Evolutionary conservation across 2,113 vertebrate genomes (phyloP).

Genomic region (Microcebus ravelobensis): DNA sequence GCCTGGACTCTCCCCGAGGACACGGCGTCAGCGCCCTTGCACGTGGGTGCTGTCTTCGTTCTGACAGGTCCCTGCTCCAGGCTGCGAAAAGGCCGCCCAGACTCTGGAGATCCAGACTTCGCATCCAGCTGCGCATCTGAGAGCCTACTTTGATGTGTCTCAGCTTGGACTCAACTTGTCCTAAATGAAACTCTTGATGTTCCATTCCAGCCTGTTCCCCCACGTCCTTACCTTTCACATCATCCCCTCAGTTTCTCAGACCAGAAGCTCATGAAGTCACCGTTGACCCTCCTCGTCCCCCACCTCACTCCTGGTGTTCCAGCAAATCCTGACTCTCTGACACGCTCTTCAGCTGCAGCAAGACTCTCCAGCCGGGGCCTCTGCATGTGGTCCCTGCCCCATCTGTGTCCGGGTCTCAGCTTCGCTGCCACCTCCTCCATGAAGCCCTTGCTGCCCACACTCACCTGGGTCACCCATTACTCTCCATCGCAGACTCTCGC

Average conservation of each 20-base stretch:
- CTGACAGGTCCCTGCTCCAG: not conserved
- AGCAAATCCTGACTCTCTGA: not conserved
- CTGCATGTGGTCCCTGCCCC: too few relatives aligned
- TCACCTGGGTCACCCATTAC: not conserved
- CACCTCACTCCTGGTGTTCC: not conserved
- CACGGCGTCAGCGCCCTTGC: not conserved
- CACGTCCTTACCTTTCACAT: not conserved
- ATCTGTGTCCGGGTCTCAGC: not conserved
- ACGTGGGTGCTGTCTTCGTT: not conserved
- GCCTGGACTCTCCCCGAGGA: not conserved
- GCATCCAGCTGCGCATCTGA: not conserved
- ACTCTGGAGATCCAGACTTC: not conserved
- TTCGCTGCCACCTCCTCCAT: fast-evolving
- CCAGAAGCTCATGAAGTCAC: not conserved
- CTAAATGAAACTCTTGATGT: not conserved
- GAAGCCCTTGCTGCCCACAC: not conserved
- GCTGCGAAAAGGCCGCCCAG: not conserved
- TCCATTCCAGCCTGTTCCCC: not conserved
- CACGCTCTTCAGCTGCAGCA: not conserved
- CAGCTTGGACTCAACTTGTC: not conserved
- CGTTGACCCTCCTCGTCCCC: not conserved
- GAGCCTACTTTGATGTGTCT: not conserved
- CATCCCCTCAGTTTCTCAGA: not conserved
- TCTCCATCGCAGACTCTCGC: not conserved
- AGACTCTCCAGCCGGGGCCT: not conserved